These are phyloP conservation scores for Lamellibrachia luymesi DNA, from an alignment of 1,140 invertebrate species.

Conservation along the genomic window DNA sequence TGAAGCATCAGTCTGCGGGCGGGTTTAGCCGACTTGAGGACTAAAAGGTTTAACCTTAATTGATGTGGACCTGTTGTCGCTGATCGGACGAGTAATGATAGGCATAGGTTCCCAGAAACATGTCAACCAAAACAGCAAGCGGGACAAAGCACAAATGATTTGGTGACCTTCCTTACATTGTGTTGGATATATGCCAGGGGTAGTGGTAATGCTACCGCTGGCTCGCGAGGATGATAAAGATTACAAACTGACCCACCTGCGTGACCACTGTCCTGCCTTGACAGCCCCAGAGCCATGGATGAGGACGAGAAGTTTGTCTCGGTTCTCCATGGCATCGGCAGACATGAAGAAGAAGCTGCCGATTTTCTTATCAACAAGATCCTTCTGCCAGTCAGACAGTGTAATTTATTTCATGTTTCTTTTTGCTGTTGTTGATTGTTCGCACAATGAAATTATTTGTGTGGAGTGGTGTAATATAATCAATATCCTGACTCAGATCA, in stretches of 20 bases:
- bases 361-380: constrained; percentile 55
- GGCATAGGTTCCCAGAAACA: constrained; percentile 29
- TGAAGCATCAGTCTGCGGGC: no score
- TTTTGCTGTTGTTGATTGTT: background rate
- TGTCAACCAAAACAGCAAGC: no score
- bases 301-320: constrained; percentile 67
- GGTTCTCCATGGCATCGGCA: constrained; percentile 60
- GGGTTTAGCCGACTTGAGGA: no score
- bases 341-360: constrained; percentile 51
- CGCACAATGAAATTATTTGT: background rate
- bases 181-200: no score
- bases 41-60: no score
- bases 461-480: background rate
- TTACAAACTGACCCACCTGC: constrained; percentile 55
- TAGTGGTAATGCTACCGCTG: no score
- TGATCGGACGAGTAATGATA: background rate
- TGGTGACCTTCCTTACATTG: no score
- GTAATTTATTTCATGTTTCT: background rate
- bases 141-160: no score
- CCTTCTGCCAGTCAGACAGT: constrained; percentile 35
- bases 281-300: constrained; percentile 79
- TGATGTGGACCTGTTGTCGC: no score
- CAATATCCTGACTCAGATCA: no score
- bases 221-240: no score
- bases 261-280: constrained; percentile 78